Evolutionary conservation across 2,888 invertebrate genomes (phyloP), one percentile per base, ranked within the genome.

Genomic region (Macrosoma leucophasiata): DNA sequence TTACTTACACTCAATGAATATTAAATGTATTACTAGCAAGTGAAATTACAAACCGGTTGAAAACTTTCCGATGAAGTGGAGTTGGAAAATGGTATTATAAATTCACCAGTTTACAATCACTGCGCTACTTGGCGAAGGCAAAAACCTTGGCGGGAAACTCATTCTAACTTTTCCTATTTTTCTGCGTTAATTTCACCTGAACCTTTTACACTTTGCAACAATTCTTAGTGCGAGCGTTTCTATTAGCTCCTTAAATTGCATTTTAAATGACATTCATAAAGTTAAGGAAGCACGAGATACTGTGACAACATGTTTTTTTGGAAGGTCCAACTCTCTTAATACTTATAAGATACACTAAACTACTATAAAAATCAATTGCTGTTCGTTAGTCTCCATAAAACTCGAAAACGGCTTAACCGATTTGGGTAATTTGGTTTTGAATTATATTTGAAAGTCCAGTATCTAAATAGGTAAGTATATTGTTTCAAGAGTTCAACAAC

Each of bases 101-200:
- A 82, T 84, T 84, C 77, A 82, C 61, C 76, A 73, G 81, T 81
- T 81, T 78, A 82, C 82, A 84, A 84, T 82, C 82, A 82, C 82
- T 76, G 71, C 72, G 77, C 75, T 66, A 75, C 77, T 75, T 69
- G 69, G 67, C 59, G 67, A 69, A 63, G 65, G 75, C 73, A 78
- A 78, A 79, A 74, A 70, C 69, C 71, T 68, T 70, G 64, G 66
- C 62, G 65, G 66, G 58, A 75, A 82, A 82, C 84, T 84, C 84
- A 72, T 82, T 81, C 68, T 74, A 84, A 84, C 84, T 84, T 84
- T 82, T 81, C 84, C 84, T 84, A 82, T 84, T 84, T 84, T 84
- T 84, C 82, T 82, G 81, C 82, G 82, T 82, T 56, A 53, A 53
- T 53, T 52, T 53, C 46, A 48, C 50, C 52, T 79, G 82, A 77